Conservation (phyloP, 2,797 vertebrate genomes). For the Denticeps clupeoides region DNA sequence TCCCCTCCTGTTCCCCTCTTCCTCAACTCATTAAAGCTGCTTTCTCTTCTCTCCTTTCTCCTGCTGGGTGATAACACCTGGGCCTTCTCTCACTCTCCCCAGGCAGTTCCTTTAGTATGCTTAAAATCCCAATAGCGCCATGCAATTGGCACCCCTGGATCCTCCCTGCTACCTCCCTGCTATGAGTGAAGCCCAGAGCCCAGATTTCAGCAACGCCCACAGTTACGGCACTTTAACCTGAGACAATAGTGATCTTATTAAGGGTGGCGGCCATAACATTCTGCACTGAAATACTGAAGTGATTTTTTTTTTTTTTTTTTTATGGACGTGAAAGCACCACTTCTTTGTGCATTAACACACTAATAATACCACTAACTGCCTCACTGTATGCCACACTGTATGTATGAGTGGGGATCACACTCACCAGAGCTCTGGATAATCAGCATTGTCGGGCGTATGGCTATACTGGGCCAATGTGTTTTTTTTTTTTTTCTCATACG, state of each 20-base stretch:
- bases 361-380: constrained; percentile 59
- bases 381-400: constrained; percentile 53
- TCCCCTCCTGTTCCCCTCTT: not conserved
- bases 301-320: constrained; percentile 22
- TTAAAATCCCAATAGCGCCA: constrained; percentile 1
- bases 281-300: constrained; percentile 38
- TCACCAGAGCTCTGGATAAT: constrained; percentile 48
- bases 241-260: constrained; percentile 62
- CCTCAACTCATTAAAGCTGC: constrained; percentile 9
- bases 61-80: constrained; percentile 17
- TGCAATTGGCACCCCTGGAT: not conserved
- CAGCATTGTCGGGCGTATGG: constrained; percentile 49
- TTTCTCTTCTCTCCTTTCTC: constrained; percentile 17
- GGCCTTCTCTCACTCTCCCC: constrained; percentile 8
- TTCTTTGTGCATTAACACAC: constrained; percentile 61
- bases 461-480: not conserved
- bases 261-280: constrained; percentile 45
- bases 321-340: constrained; percentile 41
- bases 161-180: no score
- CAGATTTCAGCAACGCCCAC: not conserved
- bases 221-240: constrained; percentile 23
- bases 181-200: no score
- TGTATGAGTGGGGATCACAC: constrained; percentile 52
- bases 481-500: not conserved
- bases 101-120: constrained; percentile 17